phyloP scores from a whole-genome alignment of 2,113 vertebrate genomes.

The Holacanthus passer region DNA sequence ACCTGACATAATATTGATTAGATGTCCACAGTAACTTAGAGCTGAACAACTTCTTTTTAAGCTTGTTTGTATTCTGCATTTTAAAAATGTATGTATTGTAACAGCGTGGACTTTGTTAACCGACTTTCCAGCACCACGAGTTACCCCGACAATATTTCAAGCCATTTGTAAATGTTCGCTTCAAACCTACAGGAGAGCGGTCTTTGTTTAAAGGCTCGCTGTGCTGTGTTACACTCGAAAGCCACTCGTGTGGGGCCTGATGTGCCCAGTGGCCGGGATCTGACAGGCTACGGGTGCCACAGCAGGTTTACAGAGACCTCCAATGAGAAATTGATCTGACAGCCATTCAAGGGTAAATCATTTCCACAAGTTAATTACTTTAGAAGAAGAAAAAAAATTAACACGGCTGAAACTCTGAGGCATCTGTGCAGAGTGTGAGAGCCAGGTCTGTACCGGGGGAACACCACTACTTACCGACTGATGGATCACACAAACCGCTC shows the following conservation, averaged over 20 bases:
- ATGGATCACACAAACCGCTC: constrained; percentile 39
- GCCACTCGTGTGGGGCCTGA: constrained; percentile 61
- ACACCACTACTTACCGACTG: constrained; percentile 32
- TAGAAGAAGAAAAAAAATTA: constrained; percentile 45
- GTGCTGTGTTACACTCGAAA: constrained; percentile 39
- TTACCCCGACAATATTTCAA: constrained; percentile 16
- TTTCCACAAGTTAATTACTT: constrained; percentile 82
- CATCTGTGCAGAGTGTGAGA: constrained; percentile 54
- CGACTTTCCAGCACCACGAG: not conserved
- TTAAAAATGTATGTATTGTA: not conserved
- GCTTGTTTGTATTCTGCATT: not conserved
- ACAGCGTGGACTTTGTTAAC: not conserved
- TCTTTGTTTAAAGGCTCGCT: constrained; percentile 58
- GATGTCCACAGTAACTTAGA: not conserved
- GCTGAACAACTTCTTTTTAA: not conserved
- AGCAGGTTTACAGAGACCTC: constrained; percentile 76
- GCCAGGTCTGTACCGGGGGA: constrained; percentile 51
- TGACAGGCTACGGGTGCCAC: constrained; percentile 68
- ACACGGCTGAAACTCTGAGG: constrained; percentile 51
- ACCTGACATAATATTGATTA: constrained; percentile 7
- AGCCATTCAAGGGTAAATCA: constrained; percentile 82
- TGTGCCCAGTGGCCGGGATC: constrained; percentile 68
- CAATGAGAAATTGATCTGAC: constrained; percentile 83
- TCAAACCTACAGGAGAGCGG: constrained; percentile 12
- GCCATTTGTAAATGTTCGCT: constrained; percentile 32